Conservation (phyloP, 2,888 invertebrate species). For the Cephalotes varians region DNA sequence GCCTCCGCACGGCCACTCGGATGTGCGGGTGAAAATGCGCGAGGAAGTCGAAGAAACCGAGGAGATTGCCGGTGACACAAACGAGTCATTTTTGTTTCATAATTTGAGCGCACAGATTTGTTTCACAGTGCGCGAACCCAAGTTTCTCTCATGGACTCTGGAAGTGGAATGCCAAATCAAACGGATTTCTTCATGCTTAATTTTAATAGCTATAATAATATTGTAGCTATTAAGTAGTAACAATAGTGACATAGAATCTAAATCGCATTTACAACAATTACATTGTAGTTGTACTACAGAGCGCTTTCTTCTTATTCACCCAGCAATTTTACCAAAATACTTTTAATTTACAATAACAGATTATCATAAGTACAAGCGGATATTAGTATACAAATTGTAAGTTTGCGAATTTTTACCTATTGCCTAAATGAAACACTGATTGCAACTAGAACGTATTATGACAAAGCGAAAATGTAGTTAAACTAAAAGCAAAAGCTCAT, state of each 20-base stretch:
- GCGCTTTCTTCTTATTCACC: background rate
- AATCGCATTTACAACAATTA: background rate
- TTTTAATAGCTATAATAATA: background rate
- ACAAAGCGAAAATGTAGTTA: constrained; percentile 57
- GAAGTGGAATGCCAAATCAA: background rate
- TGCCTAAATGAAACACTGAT: constrained; percentile 54
- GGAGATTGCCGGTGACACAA: constrained; percentile 32
- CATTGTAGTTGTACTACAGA: background rate
- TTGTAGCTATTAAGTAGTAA: background rate
- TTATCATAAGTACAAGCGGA: background rate
- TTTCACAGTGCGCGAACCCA: background rate
- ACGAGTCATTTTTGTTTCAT: constrained; percentile 57
- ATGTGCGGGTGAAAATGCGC: constrained; percentile 64
- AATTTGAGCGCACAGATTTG: constrained; percentile 18
- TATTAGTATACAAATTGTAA: constrained; percentile 6
- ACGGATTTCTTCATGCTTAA: background rate
- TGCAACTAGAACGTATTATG: constrained; percentile 63
- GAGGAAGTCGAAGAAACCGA: constrained; percentile 55
- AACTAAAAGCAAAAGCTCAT: constrained; percentile 47
- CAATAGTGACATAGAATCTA: background rate
- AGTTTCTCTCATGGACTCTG: constrained; percentile 15
- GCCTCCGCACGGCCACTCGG: constrained; percentile 50
- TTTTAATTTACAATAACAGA: background rate
- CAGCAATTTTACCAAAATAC: background rate
- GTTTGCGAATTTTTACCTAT: background rate